Base-by-base conservation (phyloP, 1,140 invertebrate species). In the Tetramorium parvispinum region DNA sequence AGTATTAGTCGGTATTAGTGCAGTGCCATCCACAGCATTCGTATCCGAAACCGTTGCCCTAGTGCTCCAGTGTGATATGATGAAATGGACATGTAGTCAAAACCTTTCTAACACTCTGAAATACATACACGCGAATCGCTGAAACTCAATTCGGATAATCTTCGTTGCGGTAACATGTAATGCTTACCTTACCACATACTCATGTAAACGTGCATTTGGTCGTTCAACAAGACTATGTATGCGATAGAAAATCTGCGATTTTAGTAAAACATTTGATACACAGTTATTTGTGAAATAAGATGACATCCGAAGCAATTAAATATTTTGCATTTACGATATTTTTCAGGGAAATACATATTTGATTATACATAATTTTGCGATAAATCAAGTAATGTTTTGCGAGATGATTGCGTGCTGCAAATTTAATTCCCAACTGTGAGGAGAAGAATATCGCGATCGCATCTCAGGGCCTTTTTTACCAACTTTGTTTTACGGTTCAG, bases 1-100 rank as follows among this genome's bases (percentile, higher is more conserved):
- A 83, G 79, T 55, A 83, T 83, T 83, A 83, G 53, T 83, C 37
- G 53, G 79, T 82, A 83, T 83, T 83, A 83, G 79, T 46, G 77
- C 6, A 40, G 27, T 40, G 66, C 68, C 51, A 46, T 82, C 16
- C 79, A 16, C 24, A 57, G 43, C 40, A 13, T 68, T 68, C 78
- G 66, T 40, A n/a, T 53, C 65, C 53, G 24, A 83, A 75, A 75
- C 43, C 68, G 53, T 68, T 73, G 24, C 40, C 27, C 40, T 37
- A 46, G n/a, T 66, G 76, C 10, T 68, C 21, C 63, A 18, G 32
- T 53, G 49, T 43, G 49, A 16, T 21, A 55, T 73, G 53, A 83
- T 49, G 79, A 73, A 83, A 83, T 83, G 79, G 53, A 83, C 79
- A 24, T 83, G 53, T 59, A 83, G 79, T 24, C 40, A 24, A 61